Evolutionary conservation across 2,113 vertebrate genomes (phyloP).

Genomic region (Empidonax alnorum): DNA sequence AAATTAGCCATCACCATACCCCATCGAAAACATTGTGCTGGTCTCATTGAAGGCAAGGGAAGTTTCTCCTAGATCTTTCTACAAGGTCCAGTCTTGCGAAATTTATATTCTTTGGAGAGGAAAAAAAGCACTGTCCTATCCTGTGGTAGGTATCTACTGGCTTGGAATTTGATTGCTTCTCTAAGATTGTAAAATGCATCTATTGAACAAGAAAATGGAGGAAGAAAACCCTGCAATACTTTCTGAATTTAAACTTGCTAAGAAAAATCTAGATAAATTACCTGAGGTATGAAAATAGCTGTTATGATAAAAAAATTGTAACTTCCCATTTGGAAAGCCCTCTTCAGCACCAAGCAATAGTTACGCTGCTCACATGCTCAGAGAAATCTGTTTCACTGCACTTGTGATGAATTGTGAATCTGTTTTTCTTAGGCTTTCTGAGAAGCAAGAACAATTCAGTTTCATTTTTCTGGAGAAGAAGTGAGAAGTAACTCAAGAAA

Average conservation of each 20-base stretch:
- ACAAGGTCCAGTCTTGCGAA: background rate
- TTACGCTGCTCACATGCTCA: background rate
- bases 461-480: background rate
- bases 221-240: background rate
- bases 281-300: background rate
- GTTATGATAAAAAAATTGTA: background rate
- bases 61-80: background rate
- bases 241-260: background rate
- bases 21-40: background rate
- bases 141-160: background rate
- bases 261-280: background rate
- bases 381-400: background rate
- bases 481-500: background rate
- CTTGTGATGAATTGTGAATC: background rate
- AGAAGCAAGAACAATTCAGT: background rate
- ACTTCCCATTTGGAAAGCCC: background rate
- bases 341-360: background rate
- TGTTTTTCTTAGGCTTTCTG: background rate
- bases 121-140: background rate
- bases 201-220: background rate
- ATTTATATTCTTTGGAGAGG: background rate
- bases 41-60: background rate
- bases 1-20: background rate
- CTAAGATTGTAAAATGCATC: background rate
- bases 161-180: background rate